A percentile compares a stretch with the other conserved stretches of the same genome.
Evolutionary conservation across 2,888 invertebrate genomes (phyloP).

Genomic region (Dryobota labecula): DNA sequence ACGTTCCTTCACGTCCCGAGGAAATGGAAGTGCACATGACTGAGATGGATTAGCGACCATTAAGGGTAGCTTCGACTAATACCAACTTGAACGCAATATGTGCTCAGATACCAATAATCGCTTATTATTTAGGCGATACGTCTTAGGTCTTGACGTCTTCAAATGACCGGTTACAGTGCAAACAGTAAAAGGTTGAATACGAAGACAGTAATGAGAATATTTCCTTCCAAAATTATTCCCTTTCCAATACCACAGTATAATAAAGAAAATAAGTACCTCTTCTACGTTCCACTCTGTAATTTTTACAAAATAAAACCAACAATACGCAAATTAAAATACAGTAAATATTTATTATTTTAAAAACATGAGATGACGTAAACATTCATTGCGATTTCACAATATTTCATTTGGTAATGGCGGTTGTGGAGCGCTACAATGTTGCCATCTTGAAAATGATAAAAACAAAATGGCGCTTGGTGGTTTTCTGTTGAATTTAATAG

Average conservation of each 20-base stretch:
- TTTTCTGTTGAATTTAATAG: constrained; percentile 53
- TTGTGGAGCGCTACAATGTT: constrained; percentile 41
- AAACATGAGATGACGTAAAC: constrained; percentile 33
- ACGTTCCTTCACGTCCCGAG: constrained; percentile 65
- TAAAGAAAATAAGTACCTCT: no score
- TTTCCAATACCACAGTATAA: no score
- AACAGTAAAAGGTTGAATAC: neutral
- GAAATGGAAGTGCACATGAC: constrained; percentile 74
- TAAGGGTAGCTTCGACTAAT: constrained; percentile 67
- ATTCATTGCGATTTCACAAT: constrained; percentile 45
- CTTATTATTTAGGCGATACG: constrained; percentile 50
- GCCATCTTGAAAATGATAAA: constrained; percentile 54
- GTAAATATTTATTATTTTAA: constrained; percentile 42
- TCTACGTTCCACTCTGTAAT: neutral
- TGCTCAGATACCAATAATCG: constrained; percentile 63
- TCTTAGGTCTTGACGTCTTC: constrained; percentile 34
- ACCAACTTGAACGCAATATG: constrained; percentile 63
- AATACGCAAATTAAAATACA: constrained; percentile 15
- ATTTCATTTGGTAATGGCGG: constrained; percentile 50
- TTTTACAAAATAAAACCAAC: constrained; percentile 8
- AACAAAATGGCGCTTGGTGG: constrained; percentile 49
- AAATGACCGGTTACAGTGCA: neutral
- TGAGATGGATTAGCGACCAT: constrained; percentile 78
- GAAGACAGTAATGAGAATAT: neutral
- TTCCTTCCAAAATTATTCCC: neutral